Evolutionary conservation across 2,888 invertebrate genomes (phyloP), one percentile per base, ranked within the genome.

Genomic region (Orchestes rusci): DNA sequence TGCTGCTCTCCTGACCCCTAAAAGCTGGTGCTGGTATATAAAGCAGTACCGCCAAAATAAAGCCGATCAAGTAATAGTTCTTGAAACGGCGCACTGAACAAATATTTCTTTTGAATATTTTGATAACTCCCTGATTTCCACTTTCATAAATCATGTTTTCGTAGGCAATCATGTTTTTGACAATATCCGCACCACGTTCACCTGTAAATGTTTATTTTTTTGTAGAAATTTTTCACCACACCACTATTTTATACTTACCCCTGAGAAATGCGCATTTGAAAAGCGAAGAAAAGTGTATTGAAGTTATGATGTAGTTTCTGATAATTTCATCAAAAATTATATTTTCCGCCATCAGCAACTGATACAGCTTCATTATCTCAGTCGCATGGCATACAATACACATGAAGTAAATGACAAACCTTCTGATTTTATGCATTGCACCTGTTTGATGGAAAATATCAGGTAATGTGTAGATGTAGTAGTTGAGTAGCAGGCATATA

Each of bases 21-120:
- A 39, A 39, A n/a, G 16, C 4, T 2, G 45, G 39, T 4, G 45
- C 39, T 16, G 45, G 16, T 15, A 39, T 31, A 12, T 45, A 45
- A 30, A 33, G 34, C 12, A 35, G 12, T n/a, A 45, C 40, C 2
- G 38, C 39, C 7, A 39, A 3, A 3, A 35, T 13, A 3, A 45
- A 39, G 12, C 39, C 45, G 13, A 18, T 36, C 20, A 40, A 34
- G 18, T 45, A 45, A 4, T 16, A 39, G 2, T 10, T 16, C 17
- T 27, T 39, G 2, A 27, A 13, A 3, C 16, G 29, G 16, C 31
- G 45, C 28, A 39, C 16, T 10, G 23, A n/a, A 7, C 23, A 13
- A 1, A 39, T 13, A 2, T n/a, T 36, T 18, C 19, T 8, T 8
- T 35, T 16, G 19, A 39, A 45, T 3, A 39, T 18, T 16, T 13